Evolutionary conservation across 2,797 vertebrate genomes (phyloP).

Genomic region (Mus caroli): DNA sequence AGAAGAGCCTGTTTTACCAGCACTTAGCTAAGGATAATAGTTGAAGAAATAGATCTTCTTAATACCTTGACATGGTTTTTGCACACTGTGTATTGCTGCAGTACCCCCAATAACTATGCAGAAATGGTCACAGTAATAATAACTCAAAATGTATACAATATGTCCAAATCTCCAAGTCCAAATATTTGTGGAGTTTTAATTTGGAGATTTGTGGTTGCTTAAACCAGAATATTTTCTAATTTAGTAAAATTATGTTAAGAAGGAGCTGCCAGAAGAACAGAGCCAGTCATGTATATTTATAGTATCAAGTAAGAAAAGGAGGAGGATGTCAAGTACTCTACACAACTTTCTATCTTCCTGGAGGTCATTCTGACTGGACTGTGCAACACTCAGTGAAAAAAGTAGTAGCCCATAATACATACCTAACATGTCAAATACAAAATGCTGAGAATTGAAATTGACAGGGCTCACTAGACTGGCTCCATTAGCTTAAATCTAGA

Average conservation of each 20-base stretch:
- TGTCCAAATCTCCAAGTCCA: not conserved
- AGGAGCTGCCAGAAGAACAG: not conserved
- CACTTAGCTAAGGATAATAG: not conserved
- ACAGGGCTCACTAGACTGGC: not conserved
- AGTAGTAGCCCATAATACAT: not conserved
- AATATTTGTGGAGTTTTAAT: not conserved
- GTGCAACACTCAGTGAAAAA: constrained; percentile 25
- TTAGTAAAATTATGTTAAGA: constrained; percentile 39
- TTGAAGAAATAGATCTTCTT: not conserved
- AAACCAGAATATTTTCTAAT: not conserved
- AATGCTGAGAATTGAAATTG: constrained; percentile 56
- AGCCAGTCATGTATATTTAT: not conserved
- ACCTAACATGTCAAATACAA: not conserved
- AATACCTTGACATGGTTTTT: not conserved
- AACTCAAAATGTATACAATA: not conserved
- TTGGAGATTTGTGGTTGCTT: constrained; percentile 6
- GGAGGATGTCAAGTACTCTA: not conserved
- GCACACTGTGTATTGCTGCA: not conserved
- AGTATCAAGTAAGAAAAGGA: constrained; percentile 34
- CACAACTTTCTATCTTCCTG: not conserved
- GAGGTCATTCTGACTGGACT: not conserved
- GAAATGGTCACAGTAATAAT: not conserved
- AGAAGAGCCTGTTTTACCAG: not conserved
- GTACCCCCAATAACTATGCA: not conserved
- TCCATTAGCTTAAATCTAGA: constrained; percentile 62